phyloP scores from a whole-genome alignment of 1,140 invertebrate species.

The Diplogasteroides magnus region DNA sequence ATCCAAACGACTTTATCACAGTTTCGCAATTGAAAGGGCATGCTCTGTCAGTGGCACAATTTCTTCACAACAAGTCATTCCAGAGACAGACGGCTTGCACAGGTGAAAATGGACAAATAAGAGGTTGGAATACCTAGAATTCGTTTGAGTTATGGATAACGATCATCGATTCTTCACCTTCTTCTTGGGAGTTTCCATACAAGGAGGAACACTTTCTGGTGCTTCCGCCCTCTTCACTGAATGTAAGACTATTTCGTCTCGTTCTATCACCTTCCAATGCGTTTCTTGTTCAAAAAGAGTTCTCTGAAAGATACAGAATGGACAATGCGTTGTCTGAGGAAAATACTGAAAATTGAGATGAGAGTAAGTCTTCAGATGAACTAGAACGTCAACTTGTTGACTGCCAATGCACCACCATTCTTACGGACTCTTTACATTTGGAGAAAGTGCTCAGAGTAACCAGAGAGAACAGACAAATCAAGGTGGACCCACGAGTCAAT shows the following conservation, averaged over 20 bases:
- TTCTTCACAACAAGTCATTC: not conserved
- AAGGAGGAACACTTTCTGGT: slow-evolving; percentile 33
- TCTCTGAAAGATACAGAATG: not conserved
- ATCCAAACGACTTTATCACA: not conserved
- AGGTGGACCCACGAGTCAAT: not conserved
- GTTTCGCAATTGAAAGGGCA: not conserved
- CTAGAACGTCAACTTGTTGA: slow-evolving; percentile 33
- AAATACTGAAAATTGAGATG: too few relatives aligned
- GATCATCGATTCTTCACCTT: slow-evolving; percentile 29
- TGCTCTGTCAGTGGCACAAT: not conserved
- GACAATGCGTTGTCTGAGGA: not conserved
- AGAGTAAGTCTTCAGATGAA: slow-evolving; percentile 39
- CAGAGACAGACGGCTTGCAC: not conserved
- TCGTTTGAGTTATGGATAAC: slow-evolving; percentile 24
- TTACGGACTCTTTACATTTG: slow-evolving; percentile 24
- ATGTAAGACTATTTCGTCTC: slow-evolving; percentile 15
- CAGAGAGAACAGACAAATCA: not conserved
- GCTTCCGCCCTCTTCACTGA: slow-evolving; percentile 35
- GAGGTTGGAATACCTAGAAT: not conserved
- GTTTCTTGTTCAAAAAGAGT: not conserved
- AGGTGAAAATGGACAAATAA: not conserved
- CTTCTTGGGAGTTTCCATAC: slow-evolving; percentile 32
- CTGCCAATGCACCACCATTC: slow-evolving; percentile 25
- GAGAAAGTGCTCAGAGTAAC: slow-evolving; percentile 30
- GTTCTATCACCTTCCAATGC: not conserved